These are phyloP conservation scores for Sarcophaga bullata DNA, from an alignment of 1,140 invertebrate species.

Conservation along the genomic window DNA sequence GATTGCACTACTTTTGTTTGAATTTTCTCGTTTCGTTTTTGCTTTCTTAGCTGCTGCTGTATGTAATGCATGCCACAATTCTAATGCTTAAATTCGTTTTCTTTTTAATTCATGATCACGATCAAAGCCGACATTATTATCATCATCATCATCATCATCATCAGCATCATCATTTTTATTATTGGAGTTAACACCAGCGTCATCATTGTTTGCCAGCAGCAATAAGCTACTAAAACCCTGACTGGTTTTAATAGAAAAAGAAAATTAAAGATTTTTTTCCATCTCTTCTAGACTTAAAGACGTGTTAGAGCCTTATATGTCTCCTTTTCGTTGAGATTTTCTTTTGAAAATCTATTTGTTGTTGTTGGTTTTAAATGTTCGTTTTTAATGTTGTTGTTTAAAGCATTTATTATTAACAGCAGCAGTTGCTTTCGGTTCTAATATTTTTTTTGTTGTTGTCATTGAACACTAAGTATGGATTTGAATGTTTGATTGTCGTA, in stretches of 20 bases:
- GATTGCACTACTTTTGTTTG: slow-evolving; percentile 25
- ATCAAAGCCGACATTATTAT: no score
- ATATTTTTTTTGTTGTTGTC: not conserved
- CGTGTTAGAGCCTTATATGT: not conserved
- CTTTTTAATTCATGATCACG: slow-evolving; percentile 20
- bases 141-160: no score
- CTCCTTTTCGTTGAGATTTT: not conserved
- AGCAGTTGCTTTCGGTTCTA: no score
- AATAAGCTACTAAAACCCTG: slow-evolving; percentile 12
- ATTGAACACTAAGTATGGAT: not conserved
- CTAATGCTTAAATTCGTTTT: slow-evolving; percentile 25
- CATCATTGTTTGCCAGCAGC: no score
- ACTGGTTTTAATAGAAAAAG: slow-evolving; percentile 37
- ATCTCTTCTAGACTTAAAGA: slow-evolving; percentile 31
- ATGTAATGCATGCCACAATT: not conserved
- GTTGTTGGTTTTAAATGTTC: no score
- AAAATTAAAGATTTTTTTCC: slow-evolving; percentile 35
- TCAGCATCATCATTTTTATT: no score
- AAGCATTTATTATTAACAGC: no score
- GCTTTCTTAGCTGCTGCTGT: not conserved
- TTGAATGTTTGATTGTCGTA: not conserved
- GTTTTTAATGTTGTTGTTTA: no score
- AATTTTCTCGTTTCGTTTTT: not conserved
- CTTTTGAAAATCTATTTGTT: not conserved
- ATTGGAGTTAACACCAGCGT: no score